Percentiles rank a stretch among this genome's conserved stretches.
Conservation (phyloP, 2,888 invertebrate species). For the Proisotoma minuta region DNA sequence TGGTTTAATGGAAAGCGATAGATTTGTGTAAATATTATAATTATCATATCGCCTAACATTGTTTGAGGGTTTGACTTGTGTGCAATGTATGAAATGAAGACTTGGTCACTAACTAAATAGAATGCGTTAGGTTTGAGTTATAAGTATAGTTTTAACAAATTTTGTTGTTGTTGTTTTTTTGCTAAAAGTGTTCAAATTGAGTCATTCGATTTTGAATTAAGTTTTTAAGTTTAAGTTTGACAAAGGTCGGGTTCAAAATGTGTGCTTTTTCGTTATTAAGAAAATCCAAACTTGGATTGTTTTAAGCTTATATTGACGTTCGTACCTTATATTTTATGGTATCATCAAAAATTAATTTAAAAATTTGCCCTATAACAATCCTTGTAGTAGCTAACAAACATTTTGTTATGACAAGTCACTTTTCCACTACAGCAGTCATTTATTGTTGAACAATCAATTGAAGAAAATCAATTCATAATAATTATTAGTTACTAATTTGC, state of each 20-base stretch:
- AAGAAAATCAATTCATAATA: neutral
- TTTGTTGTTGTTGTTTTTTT: no score
- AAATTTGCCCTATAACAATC: neutral
- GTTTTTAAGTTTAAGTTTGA: no score
- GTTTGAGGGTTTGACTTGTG: neutral
- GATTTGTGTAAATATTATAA: neutral
- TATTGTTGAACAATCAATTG: constrained; percentile 2
- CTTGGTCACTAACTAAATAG: neutral
- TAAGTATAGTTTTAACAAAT: no score
- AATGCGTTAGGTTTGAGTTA: no score
- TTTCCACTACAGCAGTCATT: neutral
- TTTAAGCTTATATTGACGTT: neutral
- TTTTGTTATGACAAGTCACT: neutral
- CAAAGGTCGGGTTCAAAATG: constrained; percentile 1
- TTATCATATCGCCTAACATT: neutral
- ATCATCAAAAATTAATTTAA: neutral
- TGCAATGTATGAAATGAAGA: constrained; percentile 2
- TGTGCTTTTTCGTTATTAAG: neutral
- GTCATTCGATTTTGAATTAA: no score
- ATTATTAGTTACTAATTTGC: no score
- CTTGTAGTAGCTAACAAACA: neutral
- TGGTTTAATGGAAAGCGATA: neutral
- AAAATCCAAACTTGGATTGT: neutral
- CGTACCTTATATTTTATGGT: neutral
- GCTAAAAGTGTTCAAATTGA: no score